These are phyloP conservation scores for Lochmaea crataegi DNA, from an alignment of 2,888 invertebrate genomes.

Conservation along the genomic window DNA sequence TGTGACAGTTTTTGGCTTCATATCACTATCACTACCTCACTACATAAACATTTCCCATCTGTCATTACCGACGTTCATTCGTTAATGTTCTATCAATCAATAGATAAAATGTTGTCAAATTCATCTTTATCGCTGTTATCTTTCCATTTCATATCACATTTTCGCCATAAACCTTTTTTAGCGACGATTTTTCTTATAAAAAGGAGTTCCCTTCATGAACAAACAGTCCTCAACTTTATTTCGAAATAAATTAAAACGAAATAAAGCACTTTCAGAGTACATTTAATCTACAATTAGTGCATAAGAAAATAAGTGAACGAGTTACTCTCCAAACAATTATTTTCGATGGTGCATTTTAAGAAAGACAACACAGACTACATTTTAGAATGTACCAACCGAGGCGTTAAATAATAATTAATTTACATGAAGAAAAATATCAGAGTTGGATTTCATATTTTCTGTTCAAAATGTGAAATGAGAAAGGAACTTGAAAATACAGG, in stretches of 20 bases:
- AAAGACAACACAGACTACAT: not conserved
- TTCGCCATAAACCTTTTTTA: not conserved
- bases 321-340: not conserved
- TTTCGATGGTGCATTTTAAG: slow-evolving; percentile 7
- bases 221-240: not conserved
- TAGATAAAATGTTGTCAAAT: too few relatives aligned
- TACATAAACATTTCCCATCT: too few relatives aligned
- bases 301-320: not conserved
- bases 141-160: not conserved
- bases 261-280: not conserved
- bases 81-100: too few relatives aligned
- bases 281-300: not conserved
- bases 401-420: slow-evolving; percentile 18
- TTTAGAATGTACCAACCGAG: not conserved
- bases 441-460: not conserved
- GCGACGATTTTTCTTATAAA: not conserved
- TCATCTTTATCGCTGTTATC: too few relatives aligned
- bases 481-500: too few relatives aligned
- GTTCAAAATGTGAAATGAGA: not conserved
- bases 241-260: not conserved
- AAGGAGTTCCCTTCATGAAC: not conserved
- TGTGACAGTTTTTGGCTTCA: too few relatives aligned
- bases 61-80: too few relatives aligned
- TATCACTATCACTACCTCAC: too few relatives aligned
- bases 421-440: slow-evolving; percentile 5